Percentiles rank a stretch among this genome's conserved stretches.
Evolutionary conservation across 2,797 vertebrate genomes (phyloP).

Genomic region (Acanthurus lineatus): DNA sequence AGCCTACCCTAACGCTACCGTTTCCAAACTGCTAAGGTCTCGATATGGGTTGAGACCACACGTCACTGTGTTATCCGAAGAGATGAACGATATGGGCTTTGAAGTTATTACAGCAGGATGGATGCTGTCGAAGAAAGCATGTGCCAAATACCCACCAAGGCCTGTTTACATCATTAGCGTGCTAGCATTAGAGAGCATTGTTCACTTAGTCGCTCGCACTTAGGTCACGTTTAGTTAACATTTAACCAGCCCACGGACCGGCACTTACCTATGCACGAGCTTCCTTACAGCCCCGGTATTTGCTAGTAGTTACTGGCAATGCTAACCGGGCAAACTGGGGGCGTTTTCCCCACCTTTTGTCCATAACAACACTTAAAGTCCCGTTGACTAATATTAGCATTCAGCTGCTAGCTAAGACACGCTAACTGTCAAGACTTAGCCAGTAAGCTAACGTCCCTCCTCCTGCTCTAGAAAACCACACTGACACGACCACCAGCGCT

Average conservation of each 20-base stretch:
- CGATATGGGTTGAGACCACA: not conserved
- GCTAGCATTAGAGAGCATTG: slow-evolving; percentile 52
- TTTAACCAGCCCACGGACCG: slow-evolving; percentile 6
- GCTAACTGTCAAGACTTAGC: slow-evolving; percentile 73
- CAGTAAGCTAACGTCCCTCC: slow-evolving; percentile 71
- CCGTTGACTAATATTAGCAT: slow-evolving; percentile 62
- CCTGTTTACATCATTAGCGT: slow-evolving; percentile 78
- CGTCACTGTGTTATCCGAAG: not conserved
- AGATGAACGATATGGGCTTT: not conserved
- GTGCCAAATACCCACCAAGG: slow-evolving; percentile 48
- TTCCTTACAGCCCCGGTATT: not conserved
- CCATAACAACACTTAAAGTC: not conserved
- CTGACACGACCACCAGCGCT: slow-evolving; percentile 70
- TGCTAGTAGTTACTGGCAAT: not conserved
- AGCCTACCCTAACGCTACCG: not conserved
- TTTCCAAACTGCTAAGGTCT: not conserved
- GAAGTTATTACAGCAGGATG: slow-evolving; percentile 8
- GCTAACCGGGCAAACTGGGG: not conserved
- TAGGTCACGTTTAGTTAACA: slow-evolving; percentile 42
- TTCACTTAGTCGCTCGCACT: slow-evolving; percentile 30
- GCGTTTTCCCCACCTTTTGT: slow-evolving; percentile 6
- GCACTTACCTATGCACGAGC: slow-evolving; percentile 16
- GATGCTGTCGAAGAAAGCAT: slow-evolving; percentile 66
- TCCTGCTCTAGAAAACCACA: slow-evolving; percentile 69
- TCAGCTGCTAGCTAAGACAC: slow-evolving; percentile 53